phyloP scores from a whole-genome alignment of 2,113 vertebrate genomes.

The Falcunculus frontatus region DNA sequence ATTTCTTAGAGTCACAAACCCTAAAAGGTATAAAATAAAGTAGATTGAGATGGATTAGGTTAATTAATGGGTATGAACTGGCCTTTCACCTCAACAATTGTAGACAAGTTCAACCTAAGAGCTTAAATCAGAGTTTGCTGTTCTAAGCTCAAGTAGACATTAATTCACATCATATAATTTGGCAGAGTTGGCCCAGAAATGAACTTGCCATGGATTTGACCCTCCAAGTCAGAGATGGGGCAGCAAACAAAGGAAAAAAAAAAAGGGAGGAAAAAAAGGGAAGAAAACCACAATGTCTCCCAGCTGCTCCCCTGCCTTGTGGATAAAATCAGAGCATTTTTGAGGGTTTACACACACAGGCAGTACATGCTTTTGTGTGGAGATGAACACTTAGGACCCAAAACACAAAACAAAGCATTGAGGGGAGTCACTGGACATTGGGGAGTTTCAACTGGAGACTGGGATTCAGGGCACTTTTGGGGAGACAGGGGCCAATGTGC shows the following conservation, averaged over 20 bases:
- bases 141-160: constrained; percentile 70
- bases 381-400: not conserved
- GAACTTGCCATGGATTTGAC: constrained; percentile 73
- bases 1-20: constrained; percentile 60
- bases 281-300: not conserved
- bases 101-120: constrained; percentile 76
- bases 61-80: constrained; percentile 76
- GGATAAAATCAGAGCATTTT: not conserved
- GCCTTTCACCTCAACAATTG: constrained; percentile 72
- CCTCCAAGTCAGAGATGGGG: constrained; percentile 49
- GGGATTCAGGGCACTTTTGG: not conserved
- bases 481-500: not conserved
- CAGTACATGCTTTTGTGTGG: not conserved
- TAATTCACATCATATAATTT: constrained; percentile 79
- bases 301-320: not conserved
- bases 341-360: not conserved
- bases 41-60: constrained; percentile 75
- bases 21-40: constrained; percentile 72
- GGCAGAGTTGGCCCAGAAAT: constrained; percentile 78
- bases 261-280: too few species aligned
- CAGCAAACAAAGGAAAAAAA: not conserved
- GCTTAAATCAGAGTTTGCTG: constrained; percentile 77
- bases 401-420: not conserved
- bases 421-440: accelerated
- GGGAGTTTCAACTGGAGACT: not conserved